phyloP scores from a whole-genome alignment of 2,888 invertebrate genomes.

The Lasioglossum vierecki region DNA sequence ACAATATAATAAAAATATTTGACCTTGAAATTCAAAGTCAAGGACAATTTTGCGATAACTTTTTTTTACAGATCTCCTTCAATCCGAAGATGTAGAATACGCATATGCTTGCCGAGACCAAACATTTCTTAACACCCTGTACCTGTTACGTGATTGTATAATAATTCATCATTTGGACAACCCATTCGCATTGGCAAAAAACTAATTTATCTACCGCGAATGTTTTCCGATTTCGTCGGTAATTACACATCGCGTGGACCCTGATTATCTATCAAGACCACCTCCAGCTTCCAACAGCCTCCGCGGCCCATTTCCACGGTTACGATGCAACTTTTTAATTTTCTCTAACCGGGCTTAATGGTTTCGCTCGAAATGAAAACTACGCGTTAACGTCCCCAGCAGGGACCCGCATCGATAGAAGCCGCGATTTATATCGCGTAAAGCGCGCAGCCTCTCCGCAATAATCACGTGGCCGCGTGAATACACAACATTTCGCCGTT shows the following conservation, averaged over 20 bases:
- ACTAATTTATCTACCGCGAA: not conserved
- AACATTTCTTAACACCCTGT: too few relatives aligned
- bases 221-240: not conserved
- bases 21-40: too few relatives aligned
- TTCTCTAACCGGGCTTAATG: not conserved
- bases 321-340: not conserved
- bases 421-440: not conserved
- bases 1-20: too few relatives aligned
- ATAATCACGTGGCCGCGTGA: not conserved
- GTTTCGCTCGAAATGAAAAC: not conserved
- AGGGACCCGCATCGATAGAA: not conserved
- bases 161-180: too few relatives aligned
- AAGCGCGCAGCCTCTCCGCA: not conserved
- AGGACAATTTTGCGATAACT: too few relatives aligned
- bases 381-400: not conserved
- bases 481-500: not conserved
- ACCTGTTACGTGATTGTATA: too few relatives aligned
- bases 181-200: not conserved
- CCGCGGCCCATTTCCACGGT: not conserved
- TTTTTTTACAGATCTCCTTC: too few relatives aligned
- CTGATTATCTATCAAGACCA: not conserved
- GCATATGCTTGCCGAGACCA: too few relatives aligned
- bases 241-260: not conserved
- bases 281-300: not conserved
- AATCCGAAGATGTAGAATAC: too few relatives aligned